Evolutionary conservation across 2,797 vertebrate genomes (phyloP), one percentile per base, ranked within the genome.

Genomic region (Delichon dasypus): DNA sequence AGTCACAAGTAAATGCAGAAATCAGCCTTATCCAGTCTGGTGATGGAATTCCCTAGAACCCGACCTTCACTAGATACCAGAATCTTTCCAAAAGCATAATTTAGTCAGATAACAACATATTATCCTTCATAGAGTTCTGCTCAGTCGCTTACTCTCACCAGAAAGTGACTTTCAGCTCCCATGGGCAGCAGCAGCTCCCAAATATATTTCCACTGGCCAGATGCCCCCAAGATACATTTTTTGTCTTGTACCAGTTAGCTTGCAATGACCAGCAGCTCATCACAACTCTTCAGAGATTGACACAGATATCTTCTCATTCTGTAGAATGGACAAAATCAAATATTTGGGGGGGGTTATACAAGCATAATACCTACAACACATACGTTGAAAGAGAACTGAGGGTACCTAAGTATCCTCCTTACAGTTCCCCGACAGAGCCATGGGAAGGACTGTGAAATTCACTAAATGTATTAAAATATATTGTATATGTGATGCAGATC

Each of bases 251-350:
- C 7, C 25, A 48, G 5, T 27, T 83, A 44, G 6, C 25, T 80
- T 1, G 0, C 38, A 57, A 29, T 4, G 8, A 16, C 16, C 34
- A 54, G 8, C 1, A 1, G 10, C 27, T 66, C 13, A 54, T 29
- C 27, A 87, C 47, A 68, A 6, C 7, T 70, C 44, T 61, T 45
- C 21, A 44, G 2, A 34, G 22, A 57, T 25, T 57, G 22, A 34
- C 26, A 29, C 27, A 50, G 16, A 25, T 36, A 29, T 23, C 38
- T 72, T 75, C 12, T 16, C 65, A 3, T 44, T 72, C 14, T 32
- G 4, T 44, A 88, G 44, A 22, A 51, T 0, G 6, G 10, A 34
- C 9, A 84, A 86, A 75, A 88, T 29, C 5, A 61, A 90, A n/a
- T 23, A 19, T 2, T 81, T 62, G 9, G 13, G 13, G 55, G 5